These are phyloP conservation scores for Dicrurus megarhynchus DNA, from an alignment of 2,113 vertebrate genomes.

Conservation along the genomic window DNA sequence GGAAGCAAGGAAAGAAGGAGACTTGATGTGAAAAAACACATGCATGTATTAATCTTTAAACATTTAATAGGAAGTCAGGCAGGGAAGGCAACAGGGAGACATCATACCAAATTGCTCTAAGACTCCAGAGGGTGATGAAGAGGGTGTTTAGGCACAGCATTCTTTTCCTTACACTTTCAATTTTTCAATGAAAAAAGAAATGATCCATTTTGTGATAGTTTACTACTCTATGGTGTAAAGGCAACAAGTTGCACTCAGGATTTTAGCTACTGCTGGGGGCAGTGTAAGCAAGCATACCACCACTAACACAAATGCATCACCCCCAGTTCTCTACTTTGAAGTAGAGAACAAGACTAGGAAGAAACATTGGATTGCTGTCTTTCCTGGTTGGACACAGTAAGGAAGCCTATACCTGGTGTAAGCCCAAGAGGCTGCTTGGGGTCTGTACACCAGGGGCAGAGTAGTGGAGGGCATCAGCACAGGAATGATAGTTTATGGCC, in stretches of 20 bases:
- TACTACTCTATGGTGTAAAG: not conserved
- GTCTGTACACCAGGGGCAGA: fast-evolving
- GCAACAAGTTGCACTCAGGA: not conserved
- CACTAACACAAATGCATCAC: not conserved
- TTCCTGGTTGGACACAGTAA: not conserved
- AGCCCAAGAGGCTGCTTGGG: not conserved
- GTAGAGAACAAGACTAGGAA: not conserved
- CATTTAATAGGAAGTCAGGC: not conserved
- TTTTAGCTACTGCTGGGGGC: not conserved
- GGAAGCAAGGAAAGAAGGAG: not conserved
- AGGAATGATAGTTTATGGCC: not conserved
- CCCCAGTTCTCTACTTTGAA: not conserved
- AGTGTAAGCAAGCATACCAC: not conserved
- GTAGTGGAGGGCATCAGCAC: not conserved
- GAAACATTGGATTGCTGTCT: not conserved
- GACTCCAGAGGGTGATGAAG: not conserved
- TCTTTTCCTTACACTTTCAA: not conserved
- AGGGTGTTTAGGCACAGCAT: not conserved
- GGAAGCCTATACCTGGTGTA: not conserved
- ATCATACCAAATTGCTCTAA: fast-evolving
- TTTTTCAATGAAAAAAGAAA: not conserved
- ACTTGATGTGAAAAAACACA: not conserved
- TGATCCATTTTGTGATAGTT: not conserved
- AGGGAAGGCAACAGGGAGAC: not conserved
- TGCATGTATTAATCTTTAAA: not conserved